Base-by-base conservation (phyloP, 2,797 vertebrate species). In the Astyanax mexicanus region DNA sequence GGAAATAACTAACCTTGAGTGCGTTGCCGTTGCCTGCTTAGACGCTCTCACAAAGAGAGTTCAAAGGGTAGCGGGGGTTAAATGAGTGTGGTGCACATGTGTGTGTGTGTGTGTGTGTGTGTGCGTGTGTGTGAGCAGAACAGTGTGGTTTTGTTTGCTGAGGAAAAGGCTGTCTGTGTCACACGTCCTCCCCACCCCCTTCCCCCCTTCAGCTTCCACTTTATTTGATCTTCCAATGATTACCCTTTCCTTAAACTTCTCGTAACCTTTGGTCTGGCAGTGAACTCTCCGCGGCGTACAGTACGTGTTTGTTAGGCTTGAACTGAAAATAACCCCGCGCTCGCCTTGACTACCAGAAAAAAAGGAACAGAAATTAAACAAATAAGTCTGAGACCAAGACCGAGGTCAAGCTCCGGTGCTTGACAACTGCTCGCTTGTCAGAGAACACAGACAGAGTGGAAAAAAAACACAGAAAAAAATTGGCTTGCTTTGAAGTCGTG, bases 211-310 rank as follows among this genome's bases (percentile, higher is more conserved):
- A 67, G 75, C 76, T 78, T 83, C 77, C 74, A 73, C 75, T 79
- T 79, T 80, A 83, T 84, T 83, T 84, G 81, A 84, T 84, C 84
- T 76, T 82, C 62, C 55, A 65, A 72, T 79, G 77, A 84, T 82
- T 84, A 81, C 62, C 72, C 83, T 87, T 85, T 80, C 80, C 83
- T 77, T 87, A 85, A 87, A 87, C 85, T 85, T 80, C 82, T 73
- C 23, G 51, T 80, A 84, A 87, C 85, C 85, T 87, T 83, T 87
- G 75, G 74, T 83, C 84, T 70, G 62, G 52, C 75, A 61, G 55
- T 81, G 78, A 86, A 84, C 83, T 58, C 80, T 72, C 58, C 52
- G 77, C 64, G 54, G 55, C 37, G 15, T 75, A 79, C 69, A 75
- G 42, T 73, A 77, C 57, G 49, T 87, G 78, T 84, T 84, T 84